Evolutionary conservation across 2,797 vertebrate species (phyloP), one percentile per base, ranked within the genome.

Genomic region (Darevskia mixta): DNA sequence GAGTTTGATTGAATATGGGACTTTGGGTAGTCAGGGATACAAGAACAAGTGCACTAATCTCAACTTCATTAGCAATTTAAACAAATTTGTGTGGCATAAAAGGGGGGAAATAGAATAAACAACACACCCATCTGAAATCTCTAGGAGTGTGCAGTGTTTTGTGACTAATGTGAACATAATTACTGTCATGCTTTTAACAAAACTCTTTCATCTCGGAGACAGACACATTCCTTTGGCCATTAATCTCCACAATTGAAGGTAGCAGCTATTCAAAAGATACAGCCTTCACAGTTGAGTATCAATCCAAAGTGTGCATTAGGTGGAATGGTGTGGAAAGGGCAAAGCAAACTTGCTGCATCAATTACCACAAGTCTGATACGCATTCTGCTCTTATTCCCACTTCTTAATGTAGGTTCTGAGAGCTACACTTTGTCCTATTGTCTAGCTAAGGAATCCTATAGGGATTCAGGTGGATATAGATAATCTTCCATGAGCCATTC

Each of bases 91-190:
- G 11, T 55, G 82, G 79, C 86, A 80, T 91, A 86, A 67, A 64
- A 73, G 79, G 78, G 87, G 29, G 75, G 88, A 5, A 83, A 89
- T 87, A 77, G 92, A 94, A 89, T 86, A 94, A 95, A 94, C 86
- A 90, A 90, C 83, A 85, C 90, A 67, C 0, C 1, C 75, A 87
- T 93, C 92, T 92, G 85, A 93, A 93, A 91, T 82, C 88, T 82
- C 85, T 88, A 75, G 29, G 87, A 91, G 80, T 79, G 78, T 88
- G 88, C 91, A 90, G 88, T 88, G 78, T 92, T 87, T 93, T 95
- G 92, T 90, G 91, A 93, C 95, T 94, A 93, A 91, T 91, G 84
- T 85, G 79, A 94, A 90, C 58, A 17, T 92, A 95, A 94, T 89
- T 93, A 89, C 88, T 85, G 91, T 90, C 90, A 90, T 92, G 79